These are phyloP conservation scores for Glyptemys insculpta DNA, from an alignment of 2,797 vertebrate genomes.

Conservation along the genomic window DNA sequence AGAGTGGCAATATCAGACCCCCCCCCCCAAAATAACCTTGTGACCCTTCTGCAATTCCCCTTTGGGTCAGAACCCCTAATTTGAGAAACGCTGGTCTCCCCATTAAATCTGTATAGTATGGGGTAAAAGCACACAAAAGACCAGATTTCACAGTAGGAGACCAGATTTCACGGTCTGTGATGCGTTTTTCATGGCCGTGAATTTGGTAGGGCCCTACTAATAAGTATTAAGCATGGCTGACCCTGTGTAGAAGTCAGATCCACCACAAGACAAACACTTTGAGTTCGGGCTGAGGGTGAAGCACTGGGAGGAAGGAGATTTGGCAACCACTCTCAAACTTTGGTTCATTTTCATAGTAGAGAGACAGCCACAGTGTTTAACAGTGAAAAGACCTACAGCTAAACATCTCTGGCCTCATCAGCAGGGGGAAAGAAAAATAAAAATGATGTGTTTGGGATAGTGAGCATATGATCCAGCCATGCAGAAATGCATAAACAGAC, in stretches of 20 bases:
- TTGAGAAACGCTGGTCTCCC: too few species aligned
- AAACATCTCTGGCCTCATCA: not conserved
- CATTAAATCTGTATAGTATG: too few species aligned
- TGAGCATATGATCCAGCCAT: not conserved
- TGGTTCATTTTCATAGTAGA: not conserved
- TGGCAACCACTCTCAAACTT: rapidly evolving
- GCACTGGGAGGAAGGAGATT: not conserved
- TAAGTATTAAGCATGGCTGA: not conserved
- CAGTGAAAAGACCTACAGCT: not conserved
- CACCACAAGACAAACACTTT: not conserved
- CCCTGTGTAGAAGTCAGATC: not conserved
- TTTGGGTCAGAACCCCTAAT: too few species aligned
- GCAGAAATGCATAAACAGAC: not conserved
- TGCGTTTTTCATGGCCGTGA: too few species aligned
- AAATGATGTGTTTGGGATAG: not conserved
- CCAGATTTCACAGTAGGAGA: too few species aligned
- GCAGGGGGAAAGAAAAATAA: not conserved
- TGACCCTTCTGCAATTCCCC: too few species aligned
- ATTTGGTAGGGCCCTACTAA: too few species aligned
- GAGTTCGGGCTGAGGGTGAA: not conserved
- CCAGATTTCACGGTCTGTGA: too few species aligned
- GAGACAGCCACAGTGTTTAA: too few species aligned
- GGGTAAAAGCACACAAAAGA: too few species aligned
- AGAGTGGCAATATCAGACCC: too few species aligned
- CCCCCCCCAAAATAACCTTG: too few species aligned